Base-by-base conservation (phyloP, 2,113 vertebrate genomes). In the Synodontis membranacea region DNA sequence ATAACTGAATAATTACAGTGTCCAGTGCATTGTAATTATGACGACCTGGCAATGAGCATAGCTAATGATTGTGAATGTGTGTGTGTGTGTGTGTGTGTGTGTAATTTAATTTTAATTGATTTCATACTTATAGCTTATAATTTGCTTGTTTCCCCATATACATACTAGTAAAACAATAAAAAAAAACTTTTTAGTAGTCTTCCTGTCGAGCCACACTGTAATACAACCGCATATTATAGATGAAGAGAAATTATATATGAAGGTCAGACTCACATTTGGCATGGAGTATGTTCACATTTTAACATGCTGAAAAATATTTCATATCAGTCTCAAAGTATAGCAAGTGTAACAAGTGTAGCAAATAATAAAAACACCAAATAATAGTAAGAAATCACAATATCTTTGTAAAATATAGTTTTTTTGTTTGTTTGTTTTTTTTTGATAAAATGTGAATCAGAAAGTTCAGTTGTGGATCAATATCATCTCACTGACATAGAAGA, bases 1-100 rank as follows among this genome's bases (percentile, higher is more conserved):
- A 79, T 79, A 62, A 64, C 25, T 62, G 15, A 78, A 66, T 80
- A 86, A 86, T 86, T 86, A 80, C 46, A 66, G 11, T 12, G 37
- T 58, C 31, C 75, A n/a, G 21, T 58, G 21, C 52, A 58, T 14
- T 64, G 7, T 44, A 80, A 78, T 52, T 78, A 52, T 11, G 60
- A 42, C 44, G 76, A 10, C 31, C 75, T 66, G 46, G 21, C 31
- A 78, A 39, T 37, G 31, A 14, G 17, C 3, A 50, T 62, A 23
- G 39, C 31, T 85, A 76, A 78, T 85, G 84, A 66, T 64, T n/a
- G 75, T 79, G 58, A 46, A 12, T 60, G 80, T 75, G 52, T 44
- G 21, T 60, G 31, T 42, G 52, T 42, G 52, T 37, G 79, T 74
- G 50, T 56, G 44, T 12, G 56, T 62, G 79, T 44, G 82, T 72